Evolutionary conservation across 2,888 invertebrate genomes (phyloP).

Genomic region (Tanypteryx hageni): DNA sequence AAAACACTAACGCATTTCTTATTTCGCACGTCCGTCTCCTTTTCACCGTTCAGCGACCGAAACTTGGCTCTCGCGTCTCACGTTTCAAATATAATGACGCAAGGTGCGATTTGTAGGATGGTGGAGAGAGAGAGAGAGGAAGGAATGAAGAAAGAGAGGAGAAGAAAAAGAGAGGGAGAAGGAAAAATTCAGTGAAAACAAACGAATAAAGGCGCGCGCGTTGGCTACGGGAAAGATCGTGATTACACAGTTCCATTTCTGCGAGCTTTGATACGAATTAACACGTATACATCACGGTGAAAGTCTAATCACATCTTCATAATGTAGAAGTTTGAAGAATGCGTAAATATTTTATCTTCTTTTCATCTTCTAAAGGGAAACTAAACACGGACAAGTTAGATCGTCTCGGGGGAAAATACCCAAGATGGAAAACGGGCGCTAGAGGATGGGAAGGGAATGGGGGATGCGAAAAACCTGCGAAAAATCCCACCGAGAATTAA

Average conservation of each 20-base stretch:
- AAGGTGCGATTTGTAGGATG: no score
- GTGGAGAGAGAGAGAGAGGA: background rate
- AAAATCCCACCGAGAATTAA: background rate
- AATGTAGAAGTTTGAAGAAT: no score
- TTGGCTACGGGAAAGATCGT: no score
- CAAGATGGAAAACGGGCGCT: no score
- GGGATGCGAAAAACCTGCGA: background rate
- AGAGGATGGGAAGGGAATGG: background rate
- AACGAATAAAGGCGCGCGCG: background rate
- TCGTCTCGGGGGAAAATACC: background rate
- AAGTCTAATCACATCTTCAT: no score
- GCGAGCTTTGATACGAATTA: no score
- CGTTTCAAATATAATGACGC: background rate
- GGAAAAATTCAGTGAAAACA: background rate
- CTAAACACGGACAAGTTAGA: background rate
- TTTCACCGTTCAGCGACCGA: background rate
- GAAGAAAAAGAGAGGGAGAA: background rate
- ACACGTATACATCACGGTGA: no score
- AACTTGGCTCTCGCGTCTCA: background rate
- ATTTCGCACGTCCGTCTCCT: conserved; percentile 23
- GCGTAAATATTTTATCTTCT: background rate
- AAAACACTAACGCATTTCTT: conserved; percentile 1
- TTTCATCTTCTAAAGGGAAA: background rate
- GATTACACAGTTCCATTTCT: no score
- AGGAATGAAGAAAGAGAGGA: background rate